Evolutionary conservation across 1,140 invertebrate species (phyloP).

Genomic region (Bombus waltoni): DNA sequence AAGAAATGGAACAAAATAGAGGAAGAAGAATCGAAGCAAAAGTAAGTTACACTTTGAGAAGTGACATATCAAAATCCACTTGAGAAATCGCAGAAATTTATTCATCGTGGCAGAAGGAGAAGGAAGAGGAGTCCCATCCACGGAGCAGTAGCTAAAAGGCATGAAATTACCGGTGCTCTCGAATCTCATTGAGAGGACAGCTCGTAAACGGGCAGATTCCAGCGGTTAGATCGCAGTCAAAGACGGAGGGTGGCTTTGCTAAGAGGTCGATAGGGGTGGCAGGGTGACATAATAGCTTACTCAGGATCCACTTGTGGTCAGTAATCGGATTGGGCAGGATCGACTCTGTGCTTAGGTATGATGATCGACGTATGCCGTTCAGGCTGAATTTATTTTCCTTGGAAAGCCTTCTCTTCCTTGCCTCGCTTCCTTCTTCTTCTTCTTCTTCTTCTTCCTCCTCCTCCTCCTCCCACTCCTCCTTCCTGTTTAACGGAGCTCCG

Average conservation of each 20-base stretch:
- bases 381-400: background rate
- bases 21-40: background rate
- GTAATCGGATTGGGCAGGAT: constrained; percentile 53
- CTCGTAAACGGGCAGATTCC: constrained; percentile 26
- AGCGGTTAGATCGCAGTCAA: constrained; percentile 47
- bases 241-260: constrained; percentile 46
- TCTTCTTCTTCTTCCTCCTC: no score
- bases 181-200: constrained; percentile 30
- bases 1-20: no score
- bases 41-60: background rate
- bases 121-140: background rate
- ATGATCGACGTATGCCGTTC: constrained; percentile 15
- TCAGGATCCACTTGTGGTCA: constrained; percentile 53
- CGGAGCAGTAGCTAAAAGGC: constrained; percentile 5
- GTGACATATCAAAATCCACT: background rate
- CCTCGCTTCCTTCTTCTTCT: no score
- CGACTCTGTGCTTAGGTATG: background rate
- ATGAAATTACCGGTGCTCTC: constrained; percentile 15
- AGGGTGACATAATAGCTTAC: constrained; percentile 55
- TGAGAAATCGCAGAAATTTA: background rate
- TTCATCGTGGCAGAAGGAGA: background rate
- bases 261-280: constrained; percentile 34
- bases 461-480: background rate
- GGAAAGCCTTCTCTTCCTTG: background rate
- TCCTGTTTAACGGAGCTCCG: background rate